phyloP scores from a whole-genome alignment of 2,113 vertebrate genomes.

The Syngnathus scovelli region DNA sequence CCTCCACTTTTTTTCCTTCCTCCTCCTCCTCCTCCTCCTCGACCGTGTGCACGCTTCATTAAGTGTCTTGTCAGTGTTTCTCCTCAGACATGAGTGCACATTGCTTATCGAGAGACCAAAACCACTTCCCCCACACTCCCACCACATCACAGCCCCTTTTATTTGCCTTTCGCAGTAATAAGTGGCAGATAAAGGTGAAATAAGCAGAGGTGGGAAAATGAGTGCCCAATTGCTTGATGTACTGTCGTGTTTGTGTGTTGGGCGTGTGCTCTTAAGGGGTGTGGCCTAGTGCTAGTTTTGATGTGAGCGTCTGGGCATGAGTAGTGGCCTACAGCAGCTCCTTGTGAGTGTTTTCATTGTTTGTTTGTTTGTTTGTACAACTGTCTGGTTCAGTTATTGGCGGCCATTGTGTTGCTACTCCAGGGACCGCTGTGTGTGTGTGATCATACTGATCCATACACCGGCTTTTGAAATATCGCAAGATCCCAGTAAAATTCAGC shows the following conservation, averaged over 20 bases:
- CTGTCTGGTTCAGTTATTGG: too few species aligned
- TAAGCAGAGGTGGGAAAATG: conserved; percentile 47
- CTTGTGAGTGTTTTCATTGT: background rate
- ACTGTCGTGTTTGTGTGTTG: background rate
- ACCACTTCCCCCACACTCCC: conserved; percentile 9
- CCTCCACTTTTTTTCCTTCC: conserved; percentile 64
- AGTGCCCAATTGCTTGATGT: background rate
- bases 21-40: conserved; percentile 36
- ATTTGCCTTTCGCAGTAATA: conserved; percentile 37
- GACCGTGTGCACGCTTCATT: conserved; percentile 85
- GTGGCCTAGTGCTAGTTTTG: background rate
- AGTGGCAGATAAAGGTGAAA: conserved; percentile 8
- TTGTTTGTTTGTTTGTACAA: background rate
- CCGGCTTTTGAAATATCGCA: background rate
- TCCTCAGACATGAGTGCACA: conserved; percentile 91
- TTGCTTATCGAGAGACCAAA: conserved; percentile 77
- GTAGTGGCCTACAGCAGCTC: background rate
- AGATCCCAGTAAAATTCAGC: background rate
- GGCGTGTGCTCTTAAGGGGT: background rate
- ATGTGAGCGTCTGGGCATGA: background rate
- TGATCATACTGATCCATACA: background rate
- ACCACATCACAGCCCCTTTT: conserved; percentile 15
- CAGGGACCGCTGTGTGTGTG: background rate
- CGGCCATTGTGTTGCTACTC: background rate
- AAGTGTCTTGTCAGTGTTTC: conserved; percentile 89